Base-by-base conservation (phyloP, 2,113 vertebrate species). In the Pipra filicauda region DNA sequence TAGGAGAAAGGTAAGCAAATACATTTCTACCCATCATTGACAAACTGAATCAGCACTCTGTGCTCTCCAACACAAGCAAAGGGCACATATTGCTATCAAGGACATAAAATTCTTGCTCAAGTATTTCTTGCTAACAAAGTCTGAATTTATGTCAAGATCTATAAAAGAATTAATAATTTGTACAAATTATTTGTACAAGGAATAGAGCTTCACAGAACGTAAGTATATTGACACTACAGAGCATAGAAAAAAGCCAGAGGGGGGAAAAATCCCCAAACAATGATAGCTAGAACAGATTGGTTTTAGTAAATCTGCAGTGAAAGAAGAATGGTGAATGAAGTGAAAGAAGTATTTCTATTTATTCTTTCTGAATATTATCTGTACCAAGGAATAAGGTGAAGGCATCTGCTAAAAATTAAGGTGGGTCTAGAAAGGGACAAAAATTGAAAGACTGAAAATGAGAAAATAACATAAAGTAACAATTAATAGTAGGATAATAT, bases 41-140 rank as follows among this genome's bases (percentile, higher is more conserved):
- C 33, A 59, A 83, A 89, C 2, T 31, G 22, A 35, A 73, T 65
- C 22, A 54, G 27, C 24, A 2, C 24, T 37, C 80, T 65, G 23
- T 7, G 9, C 3, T n/a, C 0, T 5, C 1, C 51, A 78, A 20
- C 5, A 37, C 2, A 75, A 82, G 2, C 1, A 26, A 54, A 61
- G 9, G 22, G 4, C 7, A 8, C 2, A 12, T 30, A 3, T 48
- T 57, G 5, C 11, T 61, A 66, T 16, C 6, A 73, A 73, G 27
- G 15, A 85, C 43, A 15, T 33, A 41, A 62, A 66, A 51, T 37
- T 41, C 2, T 67, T 85, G 66, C 9, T 75, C 8, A 43, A 28
- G 5, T 41, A n/a, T 44, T 49, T 92, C 46, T 79, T 85, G 4
- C 8, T 46, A n/a, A 54, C 1, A 6, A 35, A 44, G 4, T 62